phyloP scores from a whole-genome alignment of 1,140 invertebrate genomes.

The Drosophila tropicalis region DNA sequence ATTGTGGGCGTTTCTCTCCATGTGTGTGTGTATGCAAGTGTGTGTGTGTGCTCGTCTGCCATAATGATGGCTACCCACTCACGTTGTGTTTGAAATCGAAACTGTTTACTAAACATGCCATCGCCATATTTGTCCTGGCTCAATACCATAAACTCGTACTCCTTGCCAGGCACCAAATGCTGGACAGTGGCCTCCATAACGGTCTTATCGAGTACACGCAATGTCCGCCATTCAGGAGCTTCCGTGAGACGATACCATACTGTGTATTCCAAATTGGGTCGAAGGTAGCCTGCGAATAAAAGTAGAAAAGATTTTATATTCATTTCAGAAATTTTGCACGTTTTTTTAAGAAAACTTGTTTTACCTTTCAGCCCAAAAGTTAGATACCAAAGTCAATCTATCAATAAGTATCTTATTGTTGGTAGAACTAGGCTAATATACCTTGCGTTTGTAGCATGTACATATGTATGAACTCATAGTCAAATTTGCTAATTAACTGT shows the following conservation, averaged over 20 bases:
- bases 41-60: neutral
- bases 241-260: slow-evolving; percentile 91
- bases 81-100: slow-evolving; percentile 90
- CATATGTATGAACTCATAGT: too few relatives aligned
- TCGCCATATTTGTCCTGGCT: slow-evolving; percentile 94
- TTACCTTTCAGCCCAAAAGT: too few relatives aligned
- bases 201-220: slow-evolving; percentile 87
- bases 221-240: slow-evolving; percentile 90
- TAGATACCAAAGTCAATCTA: too few relatives aligned
- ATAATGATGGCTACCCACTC: neutral
- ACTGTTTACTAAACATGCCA: slow-evolving; percentile 94
- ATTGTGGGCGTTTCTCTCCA: neutral
- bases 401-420: too few relatives aligned
- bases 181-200: slow-evolving; percentile 91
- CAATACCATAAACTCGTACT: slow-evolving; percentile 96
- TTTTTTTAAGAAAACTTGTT: too few relatives aligned
- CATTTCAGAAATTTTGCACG: too few relatives aligned
- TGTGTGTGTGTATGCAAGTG: neutral
- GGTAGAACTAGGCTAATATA: too few relatives aligned
- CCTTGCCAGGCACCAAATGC: slow-evolving; percentile 89
- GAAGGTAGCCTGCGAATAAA: slow-evolving; percentile 87
- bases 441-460: too few relatives aligned
- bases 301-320: neutral
- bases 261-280: slow-evolving; percentile 92
- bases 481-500: too few relatives aligned